Evolutionary conservation across 2,888 invertebrate species (phyloP), one percentile per base, ranked within the genome.

Genomic region (Epinotia demarniana): DNA sequence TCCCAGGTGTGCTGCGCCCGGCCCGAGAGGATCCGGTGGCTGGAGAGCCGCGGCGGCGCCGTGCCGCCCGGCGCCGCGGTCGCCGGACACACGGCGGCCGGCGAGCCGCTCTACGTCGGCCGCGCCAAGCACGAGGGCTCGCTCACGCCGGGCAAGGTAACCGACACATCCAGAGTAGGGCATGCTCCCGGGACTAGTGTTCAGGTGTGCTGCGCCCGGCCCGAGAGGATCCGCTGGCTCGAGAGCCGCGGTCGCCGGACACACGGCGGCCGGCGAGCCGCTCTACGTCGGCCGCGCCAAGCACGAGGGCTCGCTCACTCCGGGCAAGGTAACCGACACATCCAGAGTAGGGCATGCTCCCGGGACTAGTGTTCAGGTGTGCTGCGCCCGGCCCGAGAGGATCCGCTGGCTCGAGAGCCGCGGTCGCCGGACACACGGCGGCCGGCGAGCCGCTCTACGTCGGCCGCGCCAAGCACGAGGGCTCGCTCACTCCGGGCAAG

Each of bases 61-160:
- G 83, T 95, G 19, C 95, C 95, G 3, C 88, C 90, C 0, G 93
- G 93, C 77, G 95, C 95, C 3, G 85, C 95, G 3, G 86, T 88
- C 0, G 95, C 90, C 12, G 95, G 95, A 0, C 89, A 89, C 75
- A 95, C 95, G 5, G 71, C 85, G 0, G 79, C 84, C 13, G 94
- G 94, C 6, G 95, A 95, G 79, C 89, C 92, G 0, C 82, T 95
- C 63, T 95, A 94, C 82, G 89, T 95, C 5, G 95, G 95, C 73
- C 89, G 95, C 78, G 95, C 94, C 11, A 89, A 88, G 71, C 92
- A 95, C 80, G 93, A 95, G 78, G 95, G 95, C 3, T 76, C 18
- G 27, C 53, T 49, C 60, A 12, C 2, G 9, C 39, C 39, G 39
- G 39, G 39, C 39, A 39, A 39, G 39, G 39, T 39, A 39, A 39